Evolutionary conservation across 2,113 vertebrate genomes (phyloP).

Genomic region (Phrynosoma platyrhinos): DNA sequence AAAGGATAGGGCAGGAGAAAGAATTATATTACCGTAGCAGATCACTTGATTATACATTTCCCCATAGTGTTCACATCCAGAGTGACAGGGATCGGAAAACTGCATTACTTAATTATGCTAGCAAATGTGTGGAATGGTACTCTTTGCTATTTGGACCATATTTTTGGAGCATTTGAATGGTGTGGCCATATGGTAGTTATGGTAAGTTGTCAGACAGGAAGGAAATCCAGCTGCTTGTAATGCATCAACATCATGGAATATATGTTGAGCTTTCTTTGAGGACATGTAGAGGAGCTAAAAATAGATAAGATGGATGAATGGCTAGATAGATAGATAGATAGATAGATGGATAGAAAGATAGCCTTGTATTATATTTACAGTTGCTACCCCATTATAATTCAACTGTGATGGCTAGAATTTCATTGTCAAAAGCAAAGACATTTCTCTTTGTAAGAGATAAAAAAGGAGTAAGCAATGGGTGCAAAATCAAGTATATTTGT

Average conservation of each 20-base stretch:
- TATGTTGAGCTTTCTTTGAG: neutral
- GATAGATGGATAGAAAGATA: neutral
- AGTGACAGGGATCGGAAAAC: neutral
- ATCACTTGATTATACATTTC: constrained; percentile 8
- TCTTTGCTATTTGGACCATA: constrained; percentile 30
- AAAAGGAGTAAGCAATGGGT: neutral
- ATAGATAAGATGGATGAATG: neutral
- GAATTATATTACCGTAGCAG: fast-evolving
- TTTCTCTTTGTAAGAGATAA: neutral
- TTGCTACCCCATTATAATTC: neutral
- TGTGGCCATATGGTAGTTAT: constrained; percentile 31
- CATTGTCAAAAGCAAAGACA: neutral
- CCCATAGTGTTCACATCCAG: neutral
- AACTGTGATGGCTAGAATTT: neutral
- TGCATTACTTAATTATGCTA: constrained; percentile 22
- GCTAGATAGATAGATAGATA: neutral
- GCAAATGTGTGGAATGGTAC: constrained; percentile 11
- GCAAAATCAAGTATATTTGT: neutral
- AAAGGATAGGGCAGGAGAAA: neutral
- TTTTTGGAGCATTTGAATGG: constrained; percentile 35
- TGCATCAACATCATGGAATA: neutral
- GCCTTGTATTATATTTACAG: neutral
- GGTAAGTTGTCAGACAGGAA: neutral
- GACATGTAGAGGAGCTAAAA: neutral
- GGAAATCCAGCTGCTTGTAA: constrained; percentile 29